Percentiles rank a stretch among this genome's conserved stretches.
Evolutionary conservation across 2,113 vertebrate genomes (phyloP).

Genomic region (Neogale vison): DNA sequence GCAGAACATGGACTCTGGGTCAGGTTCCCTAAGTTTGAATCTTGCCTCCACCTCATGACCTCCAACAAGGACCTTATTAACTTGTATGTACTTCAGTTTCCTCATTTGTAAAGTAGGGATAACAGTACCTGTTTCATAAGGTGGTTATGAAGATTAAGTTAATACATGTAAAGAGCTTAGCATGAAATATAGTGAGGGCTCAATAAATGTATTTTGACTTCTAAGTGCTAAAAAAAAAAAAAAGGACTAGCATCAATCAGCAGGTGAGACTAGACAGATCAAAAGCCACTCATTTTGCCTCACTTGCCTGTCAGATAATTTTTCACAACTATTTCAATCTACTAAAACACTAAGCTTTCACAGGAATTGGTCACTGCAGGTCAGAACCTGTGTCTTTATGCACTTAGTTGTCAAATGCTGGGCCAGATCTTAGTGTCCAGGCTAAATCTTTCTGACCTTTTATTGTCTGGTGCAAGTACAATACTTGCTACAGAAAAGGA

Average conservation of each 20-base stretch:
- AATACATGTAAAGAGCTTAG: neutral
- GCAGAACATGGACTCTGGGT: neutral
- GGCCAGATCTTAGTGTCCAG: neutral
- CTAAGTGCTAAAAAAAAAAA: neutral
- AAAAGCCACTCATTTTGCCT: neutral
- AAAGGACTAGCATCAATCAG: neutral
- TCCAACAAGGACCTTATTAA: neutral
- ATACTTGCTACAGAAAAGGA: neutral
- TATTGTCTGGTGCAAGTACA: neutral
- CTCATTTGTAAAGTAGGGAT: conserved; percentile 7
- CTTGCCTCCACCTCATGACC: neutral
- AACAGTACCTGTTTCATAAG: neutral
- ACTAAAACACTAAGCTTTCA: neutral
- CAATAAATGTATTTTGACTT: neutral
- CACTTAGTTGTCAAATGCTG: neutral
- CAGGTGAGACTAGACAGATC: neutral
- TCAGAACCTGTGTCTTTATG: neutral
- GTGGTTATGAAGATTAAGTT: neutral
- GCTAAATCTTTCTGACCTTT: neutral
- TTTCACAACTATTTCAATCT: neutral
- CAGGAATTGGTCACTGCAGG: neutral
- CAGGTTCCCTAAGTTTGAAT: conserved; percentile 19
- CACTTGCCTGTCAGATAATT: neutral
- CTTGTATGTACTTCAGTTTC: conserved; percentile 15
- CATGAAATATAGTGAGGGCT: neutral